Evolutionary conservation across 1,140 invertebrate genomes (phyloP), one percentile per base, ranked within the genome.

Genomic region (Drosophila ohnishii): DNA sequence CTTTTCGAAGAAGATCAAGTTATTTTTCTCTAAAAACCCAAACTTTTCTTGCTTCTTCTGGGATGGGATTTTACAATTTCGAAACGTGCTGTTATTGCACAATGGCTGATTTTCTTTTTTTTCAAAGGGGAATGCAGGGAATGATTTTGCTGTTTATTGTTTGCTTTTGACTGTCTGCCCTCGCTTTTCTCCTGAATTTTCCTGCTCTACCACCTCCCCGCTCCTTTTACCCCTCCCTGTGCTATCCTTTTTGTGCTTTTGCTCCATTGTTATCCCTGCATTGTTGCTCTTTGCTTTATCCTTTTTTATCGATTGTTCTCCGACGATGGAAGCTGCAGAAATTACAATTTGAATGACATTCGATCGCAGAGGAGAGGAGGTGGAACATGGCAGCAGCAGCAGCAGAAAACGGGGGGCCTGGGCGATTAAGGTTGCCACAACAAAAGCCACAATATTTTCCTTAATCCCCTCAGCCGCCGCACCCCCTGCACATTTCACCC

Each of bases 341-440:
- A 76, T 69, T 70, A 74, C 67, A 80, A 70, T 78, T 80, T 77
- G 56, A 80, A 80, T 78, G 81, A 80, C 81, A 77, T 85, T 85
- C 81, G 81, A 85, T 85, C 81, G 77, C 45, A 62, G 13, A n/a
- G 19, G 8, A 37, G 40, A 22, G 30, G 34, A 10, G 56, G 10
- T 5, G 45, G 16, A 14, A 13, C 3, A 35, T 32, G 4, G 42
- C 40, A 42, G 16, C 16, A n/a, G 16, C 16, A n/a, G 9, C 25
- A 11, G 2, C 35, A 53, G 14, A 5, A 28, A 28, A 10, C 13
- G 13, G 9, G 2, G 4, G 10, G 8, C 5, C 8, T 2, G 44
- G 42, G 47, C 65, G 80, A 78, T 82, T 83, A 82, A 83, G 71
- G 77, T 78, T 74, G 67, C 70, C 75, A 79, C 64, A 79, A 83